A percentile compares a stretch with the other conserved stretches of the same genome.
Evolutionary conservation across 2,797 vertebrate species (phyloP).

Genomic region (Bradypodion pumilum): DNA sequence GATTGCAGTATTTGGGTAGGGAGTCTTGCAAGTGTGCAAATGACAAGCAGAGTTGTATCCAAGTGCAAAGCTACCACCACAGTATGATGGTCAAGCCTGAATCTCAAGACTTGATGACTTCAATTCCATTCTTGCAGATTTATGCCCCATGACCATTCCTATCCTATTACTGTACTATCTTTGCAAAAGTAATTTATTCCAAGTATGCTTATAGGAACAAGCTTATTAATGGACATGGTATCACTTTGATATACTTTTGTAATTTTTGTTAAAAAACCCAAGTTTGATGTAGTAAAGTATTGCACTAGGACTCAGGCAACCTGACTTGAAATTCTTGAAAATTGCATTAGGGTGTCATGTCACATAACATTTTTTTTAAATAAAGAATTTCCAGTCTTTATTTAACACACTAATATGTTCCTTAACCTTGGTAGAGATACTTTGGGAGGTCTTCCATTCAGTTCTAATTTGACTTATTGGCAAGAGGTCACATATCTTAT

Average conservation of each 20-base stretch:
- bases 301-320: too few relatives aligned
- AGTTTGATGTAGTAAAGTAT: too few relatives aligned
- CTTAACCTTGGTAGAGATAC: background rate
- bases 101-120: background rate
- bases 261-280: too few relatives aligned
- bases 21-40: background rate
- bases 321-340: too few relatives aligned
- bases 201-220: background rate
- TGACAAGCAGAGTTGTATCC: background rate
- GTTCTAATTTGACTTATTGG: background rate
- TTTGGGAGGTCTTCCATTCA: background rate
- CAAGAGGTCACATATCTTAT: background rate
- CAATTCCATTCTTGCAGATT: background rate
- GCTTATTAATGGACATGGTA: background rate
- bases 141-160: background rate
- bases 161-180: background rate
- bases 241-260: too few relatives aligned
- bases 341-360: too few relatives aligned
- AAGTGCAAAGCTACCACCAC: background rate
- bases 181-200: background rate
- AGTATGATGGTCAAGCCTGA: background rate
- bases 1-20: too few relatives aligned
- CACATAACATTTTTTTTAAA: background rate
- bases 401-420: background rate
- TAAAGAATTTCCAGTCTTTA: background rate